A percentile compares a stretch with the other conserved stretches of the same genome.
Conservation (phyloP, 2,113 vertebrate genomes). For the Cynoglossus semilaevis region DNA sequence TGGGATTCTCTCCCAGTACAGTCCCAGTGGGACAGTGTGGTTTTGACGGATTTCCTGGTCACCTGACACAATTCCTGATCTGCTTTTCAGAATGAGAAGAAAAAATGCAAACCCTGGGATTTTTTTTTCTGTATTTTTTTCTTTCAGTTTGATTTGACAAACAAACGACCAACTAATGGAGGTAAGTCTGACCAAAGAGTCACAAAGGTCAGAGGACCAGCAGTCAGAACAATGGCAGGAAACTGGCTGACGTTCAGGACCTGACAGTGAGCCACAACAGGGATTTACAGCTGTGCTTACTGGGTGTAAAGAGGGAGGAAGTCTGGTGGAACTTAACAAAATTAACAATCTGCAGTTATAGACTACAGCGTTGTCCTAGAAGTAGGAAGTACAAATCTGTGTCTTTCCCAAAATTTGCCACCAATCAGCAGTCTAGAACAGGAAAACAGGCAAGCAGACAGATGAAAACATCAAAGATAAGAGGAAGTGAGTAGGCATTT, state of each 20-base stretch:
- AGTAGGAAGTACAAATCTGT: neutral
- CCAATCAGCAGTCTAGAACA: conserved; percentile 35
- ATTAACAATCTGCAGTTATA: neutral
- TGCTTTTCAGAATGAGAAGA: conserved; percentile 14
- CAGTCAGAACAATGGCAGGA: conserved; percentile 58
- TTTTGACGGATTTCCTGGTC: conserved; percentile 50
- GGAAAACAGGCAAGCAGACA: conserved; percentile 24
- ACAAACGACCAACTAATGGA: conserved; percentile 12
- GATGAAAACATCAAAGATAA: conserved; percentile 29
- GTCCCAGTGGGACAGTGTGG: conserved; percentile 9
- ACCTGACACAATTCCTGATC: conserved; percentile 29
- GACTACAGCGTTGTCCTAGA: neutral
- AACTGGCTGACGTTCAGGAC: neutral
- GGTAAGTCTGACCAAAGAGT: neutral
- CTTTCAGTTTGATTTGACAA: conserved; percentile 1
- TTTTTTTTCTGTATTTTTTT: conserved; percentile 42
- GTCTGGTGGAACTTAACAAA: neutral
- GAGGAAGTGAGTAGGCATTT: conserved; percentile 45
- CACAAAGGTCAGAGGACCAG: conserved; percentile 37
- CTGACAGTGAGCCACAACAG: neutral
- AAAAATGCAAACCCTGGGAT: conserved; percentile 28
- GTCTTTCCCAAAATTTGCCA: conserved; percentile 12
- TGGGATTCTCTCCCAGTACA: conserved; percentile 18
- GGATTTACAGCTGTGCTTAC: conserved; percentile 26
- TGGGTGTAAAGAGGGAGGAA: neutral